Conservation (phyloP, 2,113 vertebrate genomes). For the Planiliza haematocheilus region DNA sequence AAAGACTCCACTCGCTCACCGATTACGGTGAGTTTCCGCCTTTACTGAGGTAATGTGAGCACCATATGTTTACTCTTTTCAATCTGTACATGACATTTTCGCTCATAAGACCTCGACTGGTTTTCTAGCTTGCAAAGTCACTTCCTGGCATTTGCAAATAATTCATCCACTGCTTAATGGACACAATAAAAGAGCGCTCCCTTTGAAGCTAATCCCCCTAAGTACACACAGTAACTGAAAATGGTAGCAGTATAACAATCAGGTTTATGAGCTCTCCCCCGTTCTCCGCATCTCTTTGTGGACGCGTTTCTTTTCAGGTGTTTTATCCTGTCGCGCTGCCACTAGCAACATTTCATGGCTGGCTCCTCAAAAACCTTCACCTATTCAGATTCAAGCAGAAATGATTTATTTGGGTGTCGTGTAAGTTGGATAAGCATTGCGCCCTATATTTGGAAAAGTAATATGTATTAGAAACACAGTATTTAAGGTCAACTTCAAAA, state of each 20-base stretch:
- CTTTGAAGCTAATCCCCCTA: slow-evolving; percentile 61
- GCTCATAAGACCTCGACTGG: slow-evolving; percentile 40
- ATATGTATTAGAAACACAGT: slow-evolving; percentile 11
- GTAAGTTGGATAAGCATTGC: no score
- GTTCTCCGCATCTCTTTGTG: slow-evolving; percentile 20
- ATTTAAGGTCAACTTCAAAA: slow-evolving; percentile 31
- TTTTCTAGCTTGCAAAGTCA: slow-evolving; percentile 35
- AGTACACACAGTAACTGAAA: slow-evolving; percentile 61
- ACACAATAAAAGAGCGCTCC: slow-evolving; percentile 40
- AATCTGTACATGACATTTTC: slow-evolving; percentile 45
- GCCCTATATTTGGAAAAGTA: no score
- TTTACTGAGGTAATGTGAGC: neutral
- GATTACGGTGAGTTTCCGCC: neutral
- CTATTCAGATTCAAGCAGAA: neutral
- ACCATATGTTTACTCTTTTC: slow-evolving; percentile 17
- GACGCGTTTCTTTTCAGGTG: slow-evolving; percentile 6
- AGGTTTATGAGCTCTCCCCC: slow-evolving; percentile 39
- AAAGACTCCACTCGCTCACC: neutral
- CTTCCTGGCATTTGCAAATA: slow-evolving; percentile 63
- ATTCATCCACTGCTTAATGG: slow-evolving; percentile 47
- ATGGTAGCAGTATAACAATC: slow-evolving; percentile 47
- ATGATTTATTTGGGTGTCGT: no score
- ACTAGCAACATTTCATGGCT: neutral
- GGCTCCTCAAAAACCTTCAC: neutral
- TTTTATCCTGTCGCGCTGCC: slow-evolving; percentile 1